Conservation (phyloP, 2,797 vertebrate genomes). For the Podargus strigoides region DNA sequence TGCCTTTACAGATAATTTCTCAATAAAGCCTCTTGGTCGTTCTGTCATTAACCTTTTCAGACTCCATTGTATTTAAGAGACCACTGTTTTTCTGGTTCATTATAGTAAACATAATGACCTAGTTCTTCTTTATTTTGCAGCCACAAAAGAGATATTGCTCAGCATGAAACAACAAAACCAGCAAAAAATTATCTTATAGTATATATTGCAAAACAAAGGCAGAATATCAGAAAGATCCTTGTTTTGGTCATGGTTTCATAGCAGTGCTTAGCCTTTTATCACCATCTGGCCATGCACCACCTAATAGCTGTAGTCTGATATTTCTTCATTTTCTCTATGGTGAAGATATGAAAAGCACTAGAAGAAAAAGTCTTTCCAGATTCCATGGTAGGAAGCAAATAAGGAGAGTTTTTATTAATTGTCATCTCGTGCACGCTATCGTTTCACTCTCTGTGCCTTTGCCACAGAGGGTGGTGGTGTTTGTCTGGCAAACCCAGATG, state of each 20-base stretch:
- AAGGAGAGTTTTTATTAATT: neutral
- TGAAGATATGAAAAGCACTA: neutral
- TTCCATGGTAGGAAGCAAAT: neutral
- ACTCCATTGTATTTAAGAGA: neutral
- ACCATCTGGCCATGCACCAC: neutral
- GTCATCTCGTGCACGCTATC: accelerated
- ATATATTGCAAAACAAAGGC: neutral
- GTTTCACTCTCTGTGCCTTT: neutral
- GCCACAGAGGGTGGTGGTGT: neutral
- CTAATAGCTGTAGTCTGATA: neutral
- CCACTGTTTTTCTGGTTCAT: neutral
- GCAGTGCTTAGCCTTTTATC: neutral
- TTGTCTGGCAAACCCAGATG: neutral
- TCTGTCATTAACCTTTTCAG: neutral
- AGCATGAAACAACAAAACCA: neutral
- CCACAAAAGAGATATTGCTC: neutral
- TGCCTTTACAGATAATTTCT: neutral
- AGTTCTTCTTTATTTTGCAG: neutral
- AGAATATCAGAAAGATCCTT: neutral
- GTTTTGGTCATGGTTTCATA: neutral
- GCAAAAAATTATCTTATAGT: neutral
- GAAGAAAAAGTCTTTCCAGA: neutral
- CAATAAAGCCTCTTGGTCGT: neutral
- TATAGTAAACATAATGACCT: neutral
- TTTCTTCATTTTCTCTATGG: neutral